A percentile compares a stretch with the other conserved stretches of the same genome.
These are phyloP conservation scores for Apamea epomidion DNA, from an alignment of 2,888 invertebrate species.

Conservation along the genomic window DNA sequence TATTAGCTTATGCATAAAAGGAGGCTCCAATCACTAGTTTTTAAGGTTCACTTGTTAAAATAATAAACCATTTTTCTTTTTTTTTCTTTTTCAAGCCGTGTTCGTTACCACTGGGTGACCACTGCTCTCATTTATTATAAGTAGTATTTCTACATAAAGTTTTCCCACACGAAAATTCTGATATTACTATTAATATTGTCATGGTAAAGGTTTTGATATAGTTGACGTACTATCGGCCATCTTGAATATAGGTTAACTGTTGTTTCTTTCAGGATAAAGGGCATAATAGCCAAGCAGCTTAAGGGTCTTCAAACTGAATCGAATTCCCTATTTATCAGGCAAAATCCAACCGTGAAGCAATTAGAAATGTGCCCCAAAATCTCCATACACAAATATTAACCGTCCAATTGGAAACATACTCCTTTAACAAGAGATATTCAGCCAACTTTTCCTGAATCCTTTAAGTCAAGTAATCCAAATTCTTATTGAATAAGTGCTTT, in stretches of 20 bases:
- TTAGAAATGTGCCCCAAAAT: slow-evolving; percentile 31
- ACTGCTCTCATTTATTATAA: no score
- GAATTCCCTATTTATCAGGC: slow-evolving; percentile 15
- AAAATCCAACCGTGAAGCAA: slow-evolving; percentile 10
- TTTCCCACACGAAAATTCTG: background rate
- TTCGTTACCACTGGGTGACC: no score
- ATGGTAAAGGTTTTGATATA: background rate
- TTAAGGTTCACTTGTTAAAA: no score
- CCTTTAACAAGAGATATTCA: slow-evolving; percentile 35
- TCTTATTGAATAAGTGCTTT: slow-evolving; percentile 57
- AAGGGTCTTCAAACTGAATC: background rate
- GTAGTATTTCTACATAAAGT: background rate
- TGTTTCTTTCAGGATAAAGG: background rate
- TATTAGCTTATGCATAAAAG: no score
- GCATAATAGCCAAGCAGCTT: background rate
- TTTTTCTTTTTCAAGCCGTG: no score
- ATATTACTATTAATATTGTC: background rate
- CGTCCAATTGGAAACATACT: slow-evolving; percentile 51
- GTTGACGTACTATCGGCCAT: background rate
- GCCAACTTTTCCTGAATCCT: slow-evolving; percentile 36
- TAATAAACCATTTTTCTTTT: no score
- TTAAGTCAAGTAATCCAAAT: slow-evolving; percentile 48
- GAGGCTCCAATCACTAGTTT: no score
- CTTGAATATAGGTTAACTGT: background rate
- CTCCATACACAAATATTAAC: slow-evolving; percentile 39